Conservation (phyloP, 2,797 vertebrate species). For the Rhinoraja longicauda region DNA sequence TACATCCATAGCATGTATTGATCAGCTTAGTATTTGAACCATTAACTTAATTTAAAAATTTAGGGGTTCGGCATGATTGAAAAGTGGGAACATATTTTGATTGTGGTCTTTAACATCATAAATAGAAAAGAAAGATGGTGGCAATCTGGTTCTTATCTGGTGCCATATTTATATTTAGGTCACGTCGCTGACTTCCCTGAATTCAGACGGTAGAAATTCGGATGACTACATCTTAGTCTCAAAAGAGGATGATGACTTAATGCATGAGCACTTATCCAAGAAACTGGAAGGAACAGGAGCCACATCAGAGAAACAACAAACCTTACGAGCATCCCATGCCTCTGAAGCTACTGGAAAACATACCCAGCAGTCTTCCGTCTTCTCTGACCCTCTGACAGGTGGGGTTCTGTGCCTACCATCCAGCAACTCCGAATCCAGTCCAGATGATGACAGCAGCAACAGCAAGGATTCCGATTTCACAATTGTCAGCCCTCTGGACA, state of each 20-base stretch:
- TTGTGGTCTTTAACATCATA: background rate
- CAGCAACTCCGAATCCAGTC: constrained; percentile 73
- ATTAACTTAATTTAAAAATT: background rate
- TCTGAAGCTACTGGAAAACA: constrained; percentile 44
- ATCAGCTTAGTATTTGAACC: background rate
- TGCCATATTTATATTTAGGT: constrained; percentile 47
- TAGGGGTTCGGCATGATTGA: background rate
- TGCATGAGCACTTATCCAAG: constrained; percentile 46
- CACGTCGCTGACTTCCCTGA: constrained; percentile 43
- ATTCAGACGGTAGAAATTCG: constrained; percentile 61
- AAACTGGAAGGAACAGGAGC: constrained; percentile 44
- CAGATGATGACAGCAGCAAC: constrained; percentile 85
- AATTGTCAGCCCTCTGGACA: constrained; percentile 86
- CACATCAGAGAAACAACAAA: constrained; percentile 45
- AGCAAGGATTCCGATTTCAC: constrained; percentile 98
- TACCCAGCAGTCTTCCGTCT: constrained; percentile 49
- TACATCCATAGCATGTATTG: background rate
- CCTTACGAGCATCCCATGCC: constrained; percentile 57
- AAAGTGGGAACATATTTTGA: background rate
- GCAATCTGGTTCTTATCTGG: background rate
- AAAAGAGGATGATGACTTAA: constrained; percentile 68
- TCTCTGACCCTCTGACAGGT: constrained; percentile 79
- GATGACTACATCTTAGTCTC: constrained; percentile 87
- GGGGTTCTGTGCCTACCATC: constrained; percentile 70
- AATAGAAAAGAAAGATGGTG: background rate